These are phyloP conservation scores for Bolborhynchus lineola DNA, from an alignment of 2,113 vertebrate species.

Conservation along the genomic window DNA sequence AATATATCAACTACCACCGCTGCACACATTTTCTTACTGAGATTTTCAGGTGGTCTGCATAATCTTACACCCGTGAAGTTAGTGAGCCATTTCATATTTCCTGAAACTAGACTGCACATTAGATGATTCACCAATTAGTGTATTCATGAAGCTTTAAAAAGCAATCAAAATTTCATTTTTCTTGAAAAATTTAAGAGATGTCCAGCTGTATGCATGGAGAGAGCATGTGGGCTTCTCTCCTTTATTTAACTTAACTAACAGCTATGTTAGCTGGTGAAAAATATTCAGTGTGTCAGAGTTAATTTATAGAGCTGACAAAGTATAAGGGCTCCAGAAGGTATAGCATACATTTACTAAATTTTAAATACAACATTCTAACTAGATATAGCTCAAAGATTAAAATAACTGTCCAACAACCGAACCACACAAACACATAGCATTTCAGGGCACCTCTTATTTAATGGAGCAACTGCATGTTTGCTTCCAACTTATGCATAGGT, in stretches of 20 bases:
- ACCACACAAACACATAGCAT: neutral
- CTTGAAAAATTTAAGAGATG: conserved; percentile 59
- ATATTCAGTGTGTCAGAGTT: conserved; percentile 67
- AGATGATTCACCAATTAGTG: conserved; percentile 67
- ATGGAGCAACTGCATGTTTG: neutral
- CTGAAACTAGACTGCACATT: conserved; percentile 61
- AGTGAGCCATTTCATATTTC: conserved; percentile 57
- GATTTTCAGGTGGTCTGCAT: conserved; percentile 65
- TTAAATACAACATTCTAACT: conserved; percentile 62
- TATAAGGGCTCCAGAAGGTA: conserved; percentile 66
- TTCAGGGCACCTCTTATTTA: conserved; percentile 1
- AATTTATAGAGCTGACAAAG: conserved; percentile 70
- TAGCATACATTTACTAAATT: conserved; percentile 63
- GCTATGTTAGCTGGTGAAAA: conserved; percentile 60
- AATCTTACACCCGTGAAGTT: conserved; percentile 40
- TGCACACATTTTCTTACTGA: conserved; percentile 56
- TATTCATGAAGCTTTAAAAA: conserved; percentile 65
- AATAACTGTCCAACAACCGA: conserved; percentile 34
- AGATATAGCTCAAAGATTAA: conserved; percentile 53
- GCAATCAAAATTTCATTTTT: conserved; percentile 55
- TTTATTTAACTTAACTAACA: conserved; percentile 61
- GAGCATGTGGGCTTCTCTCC: conserved; percentile 57
- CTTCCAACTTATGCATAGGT: neutral
- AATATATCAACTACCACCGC: conserved; percentile 64
- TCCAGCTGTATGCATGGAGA: conserved; percentile 55